These are phyloP conservation scores for Mimumesa dahlbomi DNA, from an alignment of 2,888 invertebrate species.

Conservation along the genomic window DNA sequence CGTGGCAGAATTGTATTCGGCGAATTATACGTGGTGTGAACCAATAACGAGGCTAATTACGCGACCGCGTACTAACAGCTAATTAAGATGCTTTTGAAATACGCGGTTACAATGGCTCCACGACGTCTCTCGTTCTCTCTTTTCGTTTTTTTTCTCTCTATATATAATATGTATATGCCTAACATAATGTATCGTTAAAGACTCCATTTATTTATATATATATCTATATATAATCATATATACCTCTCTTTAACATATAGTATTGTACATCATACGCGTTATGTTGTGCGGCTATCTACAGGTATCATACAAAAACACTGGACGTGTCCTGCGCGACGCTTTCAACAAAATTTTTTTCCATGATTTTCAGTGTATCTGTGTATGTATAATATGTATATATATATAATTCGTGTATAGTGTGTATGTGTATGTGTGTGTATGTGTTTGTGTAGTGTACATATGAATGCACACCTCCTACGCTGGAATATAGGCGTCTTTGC, in stretches of 20 bases:
- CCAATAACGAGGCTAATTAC: not conserved
- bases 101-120: slow-evolving; percentile 53
- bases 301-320: slow-evolving; percentile 76
- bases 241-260: slow-evolving; percentile 76
- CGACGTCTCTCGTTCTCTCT: slow-evolving; percentile 21
- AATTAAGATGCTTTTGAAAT: slow-evolving; percentile 53
- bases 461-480: slow-evolving; percentile 13
- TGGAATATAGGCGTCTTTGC: slow-evolving; percentile 33
- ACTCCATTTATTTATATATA: slow-evolving; percentile 70
- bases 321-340: slow-evolving; percentile 64
- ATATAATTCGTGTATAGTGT: not conserved
- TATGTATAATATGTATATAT: not conserved
- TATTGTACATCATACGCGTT: slow-evolving; percentile 76
- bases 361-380: not conserved
- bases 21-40: slow-evolving; percentile 12
- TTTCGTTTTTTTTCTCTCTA: slow-evolving; percentile 16
- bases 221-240: slow-evolving; percentile 63
- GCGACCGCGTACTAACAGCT: not conserved
- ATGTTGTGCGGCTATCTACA: slow-evolving; percentile 78
- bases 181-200: slow-evolving; percentile 63
- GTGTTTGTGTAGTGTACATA: slow-evolving; percentile 3
- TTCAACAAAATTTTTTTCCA: slow-evolving; percentile 23
- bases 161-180: slow-evolving; percentile 60
- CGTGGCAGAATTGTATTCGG: slow-evolving; percentile 2
- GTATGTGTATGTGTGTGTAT: not conserved